These are phyloP conservation scores for Tridacna gigas DNA, from an alignment of 2,888 invertebrate genomes.

Conservation along the genomic window DNA sequence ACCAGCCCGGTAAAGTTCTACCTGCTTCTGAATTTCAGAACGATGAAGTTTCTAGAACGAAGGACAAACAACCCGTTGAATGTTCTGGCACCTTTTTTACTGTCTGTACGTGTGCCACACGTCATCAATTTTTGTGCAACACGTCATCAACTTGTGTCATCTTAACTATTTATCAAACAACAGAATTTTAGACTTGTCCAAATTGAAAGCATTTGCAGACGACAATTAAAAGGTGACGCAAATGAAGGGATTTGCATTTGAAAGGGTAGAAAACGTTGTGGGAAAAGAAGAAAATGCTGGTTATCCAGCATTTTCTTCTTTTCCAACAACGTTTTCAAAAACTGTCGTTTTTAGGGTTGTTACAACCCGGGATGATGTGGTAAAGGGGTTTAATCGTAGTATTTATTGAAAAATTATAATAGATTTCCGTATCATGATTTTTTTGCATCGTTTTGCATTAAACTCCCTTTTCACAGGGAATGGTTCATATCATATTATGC, in stretches of 20 bases:
- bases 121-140: background rate
- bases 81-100: constrained; percentile 53
- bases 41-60: constrained; percentile 26
- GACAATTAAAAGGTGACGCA: background rate
- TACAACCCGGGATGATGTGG: too few species aligned
- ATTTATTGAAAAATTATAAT: too few species aligned
- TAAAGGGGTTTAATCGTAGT: too few species aligned
- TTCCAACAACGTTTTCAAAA: background rate
- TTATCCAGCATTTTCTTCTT: background rate
- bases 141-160: background rate
- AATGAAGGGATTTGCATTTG: background rate
- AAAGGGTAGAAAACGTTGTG: background rate
- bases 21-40: constrained; percentile 42
- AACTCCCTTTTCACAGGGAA: too few species aligned
- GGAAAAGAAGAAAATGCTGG: background rate
- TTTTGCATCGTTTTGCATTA: too few species aligned
- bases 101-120: constrained; percentile 54
- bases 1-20: constrained; percentile 54
- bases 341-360: too few species aligned
- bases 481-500: too few species aligned
- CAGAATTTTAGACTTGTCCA: background rate
- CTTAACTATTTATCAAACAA: background rate
- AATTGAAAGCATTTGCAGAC: background rate
- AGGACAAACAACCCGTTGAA: constrained; percentile 21
- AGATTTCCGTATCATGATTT: too few species aligned